Conservation (phyloP, 92 coral and sea anemone species). For the Phenganax subtilis region DNA sequence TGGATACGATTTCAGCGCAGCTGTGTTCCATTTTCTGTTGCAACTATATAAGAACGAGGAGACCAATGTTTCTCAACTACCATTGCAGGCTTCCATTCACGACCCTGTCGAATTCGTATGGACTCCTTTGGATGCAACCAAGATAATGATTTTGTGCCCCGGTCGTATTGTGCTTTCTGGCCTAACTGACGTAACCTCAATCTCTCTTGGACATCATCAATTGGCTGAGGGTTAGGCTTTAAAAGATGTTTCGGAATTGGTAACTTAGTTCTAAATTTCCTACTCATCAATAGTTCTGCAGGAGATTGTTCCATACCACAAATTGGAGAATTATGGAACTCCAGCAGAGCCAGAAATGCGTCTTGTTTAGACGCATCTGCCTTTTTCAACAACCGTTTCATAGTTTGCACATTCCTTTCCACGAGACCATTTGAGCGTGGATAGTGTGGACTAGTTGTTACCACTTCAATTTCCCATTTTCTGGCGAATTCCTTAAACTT, state of each 20-base stretch:
- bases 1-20: too few relatives aligned
- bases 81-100: slow-evolving; percentile 38
- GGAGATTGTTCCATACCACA: slow-evolving; percentile 47
- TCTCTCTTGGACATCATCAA: slow-evolving; percentile 18
- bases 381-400: too few relatives aligned
- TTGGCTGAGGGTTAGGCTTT: neutral
- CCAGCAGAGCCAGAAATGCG: too few relatives aligned
- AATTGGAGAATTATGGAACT: slow-evolving; percentile 42
- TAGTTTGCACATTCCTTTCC: too few relatives aligned
- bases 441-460: too few relatives aligned
- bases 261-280: slow-evolving; percentile 43
- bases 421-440: too few relatives aligned
- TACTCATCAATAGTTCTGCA: slow-evolving; percentile 42
- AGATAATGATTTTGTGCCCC: slow-evolving; percentile 20
- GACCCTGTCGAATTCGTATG: slow-evolving; percentile 27
- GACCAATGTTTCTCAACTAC: slow-evolving; percentile 24
- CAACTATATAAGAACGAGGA: too few relatives aligned
- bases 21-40: too few relatives aligned
- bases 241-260: slow-evolving; percentile 43
- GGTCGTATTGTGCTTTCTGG: slow-evolving; percentile 43
- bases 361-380: too few relatives aligned
- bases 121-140: slow-evolving; percentile 29
- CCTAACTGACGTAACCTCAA: slow-evolving; percentile 26
- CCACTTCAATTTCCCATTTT: too few relatives aligned
- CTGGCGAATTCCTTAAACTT: too few relatives aligned